Percentiles rank a stretch among this genome's conserved stretches.
Conservation (phyloP, 2,113 vertebrate genomes). For the Carassius gibelio region DNA sequence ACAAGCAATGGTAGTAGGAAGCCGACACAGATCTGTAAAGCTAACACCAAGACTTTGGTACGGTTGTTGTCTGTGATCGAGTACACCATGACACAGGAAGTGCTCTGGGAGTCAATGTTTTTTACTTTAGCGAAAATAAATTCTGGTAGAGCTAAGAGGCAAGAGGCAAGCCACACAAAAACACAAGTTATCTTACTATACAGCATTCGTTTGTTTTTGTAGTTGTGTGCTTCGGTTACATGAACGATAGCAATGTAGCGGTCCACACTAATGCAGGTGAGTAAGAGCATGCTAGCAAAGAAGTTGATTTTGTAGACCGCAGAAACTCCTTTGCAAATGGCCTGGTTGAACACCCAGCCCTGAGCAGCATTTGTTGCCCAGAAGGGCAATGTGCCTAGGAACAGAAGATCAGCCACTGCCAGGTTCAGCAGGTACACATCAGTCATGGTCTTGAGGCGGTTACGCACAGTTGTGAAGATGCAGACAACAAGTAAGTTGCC, state of each 20-base stretch:
- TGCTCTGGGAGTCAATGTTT: rapidly evolving
- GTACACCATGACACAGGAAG: conserved; percentile 76
- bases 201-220: conserved; percentile 75
- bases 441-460: conserved; percentile 84
- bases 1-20: conserved; percentile 83
- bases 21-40: conserved; percentile 81
- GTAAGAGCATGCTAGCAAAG: conserved; percentile 85
- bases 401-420: conserved; percentile 86
- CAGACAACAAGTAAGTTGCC: conserved; percentile 85
- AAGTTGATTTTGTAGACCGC: conserved; percentile 89
- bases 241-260: conserved; percentile 85
- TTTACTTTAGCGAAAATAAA: conserved; percentile 79
- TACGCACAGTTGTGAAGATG: conserved; percentile 79
- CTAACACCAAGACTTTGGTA: conserved; percentile 76
- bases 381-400: conserved; percentile 87
- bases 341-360: conserved; percentile 79
- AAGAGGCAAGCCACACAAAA: conserved; percentile 76
- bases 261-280: conserved; percentile 88
- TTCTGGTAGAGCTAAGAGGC: conserved; percentile 82
- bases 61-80: conserved; percentile 45
- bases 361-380: conserved; percentile 78
- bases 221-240: conserved; percentile 77
- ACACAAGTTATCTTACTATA: conserved; percentile 80
- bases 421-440: conserved; percentile 86
- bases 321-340: conserved; percentile 80